These are phyloP conservation scores for Rhagophthalmus giganteus DNA, from an alignment of 2,888 invertebrate genomes.

Conservation along the genomic window DNA sequence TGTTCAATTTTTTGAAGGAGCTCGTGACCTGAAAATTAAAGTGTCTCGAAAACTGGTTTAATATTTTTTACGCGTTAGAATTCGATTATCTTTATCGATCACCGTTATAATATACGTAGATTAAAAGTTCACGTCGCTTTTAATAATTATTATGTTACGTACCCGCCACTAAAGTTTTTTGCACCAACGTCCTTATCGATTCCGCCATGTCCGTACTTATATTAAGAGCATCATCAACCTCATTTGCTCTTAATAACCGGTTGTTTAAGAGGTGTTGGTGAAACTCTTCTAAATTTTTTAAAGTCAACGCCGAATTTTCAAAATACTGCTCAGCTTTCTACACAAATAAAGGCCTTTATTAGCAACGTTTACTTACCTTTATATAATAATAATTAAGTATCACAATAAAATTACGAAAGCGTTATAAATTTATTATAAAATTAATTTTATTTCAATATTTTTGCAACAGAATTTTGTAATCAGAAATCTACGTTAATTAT, in stretches of 20 bases:
- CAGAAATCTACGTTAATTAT: too few species aligned
- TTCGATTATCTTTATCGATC: too few species aligned
- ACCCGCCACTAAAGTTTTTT: conserved; percentile 58
- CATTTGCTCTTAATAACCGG: conserved; percentile 60
- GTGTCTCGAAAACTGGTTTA: too few species aligned
- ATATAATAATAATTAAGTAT: too few species aligned
- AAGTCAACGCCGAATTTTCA: conserved; percentile 62
- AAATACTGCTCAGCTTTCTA: conserved; percentile 72
- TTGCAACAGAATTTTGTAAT: too few species aligned
- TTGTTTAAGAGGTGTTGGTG: conserved; percentile 61
- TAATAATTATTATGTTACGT: too few species aligned
- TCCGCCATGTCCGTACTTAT: conserved; percentile 60
- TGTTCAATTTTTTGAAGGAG: conserved; percentile 54
- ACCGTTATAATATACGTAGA: not conserved
- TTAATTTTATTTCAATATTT: too few species aligned
- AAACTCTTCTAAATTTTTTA: conserved; percentile 65
- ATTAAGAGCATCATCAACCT: conserved; percentile 62
- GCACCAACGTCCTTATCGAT: conserved; percentile 57
- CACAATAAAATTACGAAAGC: too few species aligned
- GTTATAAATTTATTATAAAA: too few species aligned
- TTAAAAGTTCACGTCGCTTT: not conserved
- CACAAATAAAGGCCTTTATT: too few species aligned
- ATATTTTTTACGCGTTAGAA: too few species aligned
- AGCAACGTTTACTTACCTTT: too few species aligned
- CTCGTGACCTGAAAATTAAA: conserved; percentile 50